phyloP scores from a whole-genome alignment of 2,888 invertebrate genomes.

The Epiblema foenella region DNA sequence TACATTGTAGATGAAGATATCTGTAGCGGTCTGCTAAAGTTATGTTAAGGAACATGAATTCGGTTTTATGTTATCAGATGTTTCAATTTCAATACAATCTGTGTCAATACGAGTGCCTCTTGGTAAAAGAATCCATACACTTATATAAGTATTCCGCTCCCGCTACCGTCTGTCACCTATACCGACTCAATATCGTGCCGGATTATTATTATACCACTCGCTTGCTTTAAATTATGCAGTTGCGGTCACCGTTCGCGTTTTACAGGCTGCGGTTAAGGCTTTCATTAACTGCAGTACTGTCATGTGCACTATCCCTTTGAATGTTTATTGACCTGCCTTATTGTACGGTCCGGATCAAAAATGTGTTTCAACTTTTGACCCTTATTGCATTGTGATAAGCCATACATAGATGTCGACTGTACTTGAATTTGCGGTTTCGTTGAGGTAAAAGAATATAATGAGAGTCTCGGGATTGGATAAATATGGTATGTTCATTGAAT shows the following conservation, averaged over 20 bases:
- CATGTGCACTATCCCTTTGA: slow-evolving; percentile 14
- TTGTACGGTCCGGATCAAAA: background rate
- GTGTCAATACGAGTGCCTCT: too few species aligned
- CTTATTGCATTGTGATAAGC: too few species aligned
- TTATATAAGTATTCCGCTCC: background rate
- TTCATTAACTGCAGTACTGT: slow-evolving; percentile 37
- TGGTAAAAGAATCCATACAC: background rate
- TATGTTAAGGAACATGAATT: too few species aligned
- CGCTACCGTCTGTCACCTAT: slow-evolving; percentile 48
- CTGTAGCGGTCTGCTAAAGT: too few species aligned
- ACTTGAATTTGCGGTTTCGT: background rate
- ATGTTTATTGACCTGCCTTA: slow-evolving; percentile 14
- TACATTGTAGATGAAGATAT: too few species aligned
- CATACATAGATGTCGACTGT: too few species aligned
- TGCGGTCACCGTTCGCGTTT: slow-evolving; percentile 58
- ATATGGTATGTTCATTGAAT: background rate
- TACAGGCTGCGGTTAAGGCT: slow-evolving; percentile 35
- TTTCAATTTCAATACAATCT: too few species aligned
- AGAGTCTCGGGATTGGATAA: background rate
- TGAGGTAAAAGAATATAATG: background rate
- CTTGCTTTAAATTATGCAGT: slow-evolving; percentile 75
- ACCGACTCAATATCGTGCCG: slow-evolving; percentile 60
- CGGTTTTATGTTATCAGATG: too few species aligned
- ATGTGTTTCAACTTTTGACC: too few species aligned
- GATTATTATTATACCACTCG: slow-evolving; percentile 68